Evolutionary conservation across 2,113 vertebrate genomes (phyloP), one percentile per base, ranked within the genome.

Genomic region (Origma solitaria): DNA sequence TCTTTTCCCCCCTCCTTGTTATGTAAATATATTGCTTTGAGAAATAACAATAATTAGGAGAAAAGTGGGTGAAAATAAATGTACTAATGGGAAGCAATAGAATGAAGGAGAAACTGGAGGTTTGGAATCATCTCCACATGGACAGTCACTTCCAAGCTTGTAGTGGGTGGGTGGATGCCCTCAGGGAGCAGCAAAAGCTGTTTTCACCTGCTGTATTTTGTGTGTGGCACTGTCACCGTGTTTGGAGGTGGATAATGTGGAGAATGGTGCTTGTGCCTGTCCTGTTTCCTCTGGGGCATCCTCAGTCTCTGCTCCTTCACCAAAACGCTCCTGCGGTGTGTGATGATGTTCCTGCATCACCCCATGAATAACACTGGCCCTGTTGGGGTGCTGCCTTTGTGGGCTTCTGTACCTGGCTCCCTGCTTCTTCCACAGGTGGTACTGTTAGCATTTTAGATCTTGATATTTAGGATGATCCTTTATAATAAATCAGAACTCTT

Each of bases 291-390:
- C 62, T 90, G 92, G 40, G 33, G 22, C 7, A 15, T 7, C 54
- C 33, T 44, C 6, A 1, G 19, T 16, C 60, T 53, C 53, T 81
- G 42, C 81, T 31, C 9, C 62, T 53, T 30, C 53, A 2, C 33
- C 5, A 11, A 27, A 27, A 7, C 3, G 2, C 35, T 73, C 28
- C 54, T 11, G 53, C 19, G 11, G 31, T 0, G 27, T 5, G 30
- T 5, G 69, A 5, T 22, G 66, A 7, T n/a, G 62, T 20, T 61
- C 44, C 22, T 14, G 13, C 54, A 19, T 30, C 9, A 1, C 31
- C 40, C 40, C 51, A 4, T 15, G 22, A 44, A 15, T 13, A 20
- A 10, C 33, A 17, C 25, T 6, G 6, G 65, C 13, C 2, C 61
- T 42, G 24, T 12, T 22, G 7, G 31, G 20, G 30, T 53, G 54